phyloP scores from a whole-genome alignment of 2,113 vertebrate genomes.

The Stictonetta naevosa region DNA sequence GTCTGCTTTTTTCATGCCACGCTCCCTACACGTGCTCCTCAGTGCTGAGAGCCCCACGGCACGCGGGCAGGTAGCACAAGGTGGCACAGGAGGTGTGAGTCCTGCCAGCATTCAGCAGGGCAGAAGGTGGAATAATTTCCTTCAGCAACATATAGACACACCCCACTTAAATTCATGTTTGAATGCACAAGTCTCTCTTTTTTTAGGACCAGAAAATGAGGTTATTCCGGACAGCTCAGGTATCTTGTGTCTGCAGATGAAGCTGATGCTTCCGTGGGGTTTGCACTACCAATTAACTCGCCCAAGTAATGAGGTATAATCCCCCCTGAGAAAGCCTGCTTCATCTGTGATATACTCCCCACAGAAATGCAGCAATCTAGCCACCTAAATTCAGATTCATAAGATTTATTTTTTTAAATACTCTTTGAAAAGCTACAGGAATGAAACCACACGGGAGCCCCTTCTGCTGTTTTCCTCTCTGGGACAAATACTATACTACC shows the following conservation, averaged over 20 bases:
- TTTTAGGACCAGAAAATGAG: slow-evolving; percentile 25
- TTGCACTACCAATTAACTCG: slow-evolving; percentile 58
- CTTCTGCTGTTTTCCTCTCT: neutral
- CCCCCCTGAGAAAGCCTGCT: neutral
- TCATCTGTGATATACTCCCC: slow-evolving; percentile 18
- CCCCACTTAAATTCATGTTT: neutral
- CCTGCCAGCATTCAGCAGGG: neutral
- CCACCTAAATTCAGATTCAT: neutral
- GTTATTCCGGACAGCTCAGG: slow-evolving; percentile 35
- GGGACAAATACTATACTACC: neutral
- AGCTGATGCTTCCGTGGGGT: neutral
- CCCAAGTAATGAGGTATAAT: slow-evolving; percentile 41
- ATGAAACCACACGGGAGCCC: neutral
- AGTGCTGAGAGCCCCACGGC: neutral
- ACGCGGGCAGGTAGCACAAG: accelerated
- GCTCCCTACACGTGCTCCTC: neutral
- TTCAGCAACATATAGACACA: neutral
- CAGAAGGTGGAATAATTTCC: neutral
- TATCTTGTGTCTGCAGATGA: slow-evolving; percentile 32
- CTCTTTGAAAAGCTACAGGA: neutral
- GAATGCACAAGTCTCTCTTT: neutral
- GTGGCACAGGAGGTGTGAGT: neutral
- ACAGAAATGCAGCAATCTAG: neutral
- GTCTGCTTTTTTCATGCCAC: neutral
- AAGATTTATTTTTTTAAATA: neutral